Base-by-base conservation (phyloP, 2,888 invertebrate species). In the Andrena bicolor region DNA sequence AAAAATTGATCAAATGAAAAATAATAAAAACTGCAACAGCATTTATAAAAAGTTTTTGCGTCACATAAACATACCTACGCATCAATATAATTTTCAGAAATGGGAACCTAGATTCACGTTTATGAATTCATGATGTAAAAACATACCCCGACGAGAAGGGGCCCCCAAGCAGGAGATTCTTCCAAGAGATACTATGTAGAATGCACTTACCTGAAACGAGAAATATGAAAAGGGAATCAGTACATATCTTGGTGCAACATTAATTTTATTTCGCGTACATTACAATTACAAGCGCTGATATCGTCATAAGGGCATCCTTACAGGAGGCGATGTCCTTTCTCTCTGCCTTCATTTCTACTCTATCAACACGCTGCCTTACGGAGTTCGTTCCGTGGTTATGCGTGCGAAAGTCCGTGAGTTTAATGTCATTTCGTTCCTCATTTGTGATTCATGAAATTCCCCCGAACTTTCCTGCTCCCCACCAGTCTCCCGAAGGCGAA, bases 391-490 rank as follows among this genome's bases (percentile, higher is more conserved):
- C 69, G 80, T 66, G 82, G 80, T 82, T 86, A 83, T 81, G 80
- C 89, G 83, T 82, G 88, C 85, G 82, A 89, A 91, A 85, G 84
- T 87, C 89, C 80, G 83, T 82, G 84, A 84, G 87, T 86, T 90
- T 86, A 88, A 91, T 89, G 88, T 86, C 89, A 91, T 90, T 87
- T 90, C 87, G 87, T 83, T 76, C 76, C 87, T 91, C 90, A 90
- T 90, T 90, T 90, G 89, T 81, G 88, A 91, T 91, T 91, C 90
- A 90, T 90, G 90, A 90, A 91, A 88, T 86, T 89, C 89, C 76
- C 79, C 70, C 77, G 71, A 88, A 88, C 89, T 88, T 88, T 89
- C 88, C 71, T 83, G 71, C 41, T 63, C 80, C 82, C 71, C 71
- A 70, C 49, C 66, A 76, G 66, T 56, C 68, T 68, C 83, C 75